Evolutionary conservation across 1,140 invertebrate species (phyloP), one percentile per base, ranked within the genome.

Genomic region (Drosophila equinoxialis): DNA sequence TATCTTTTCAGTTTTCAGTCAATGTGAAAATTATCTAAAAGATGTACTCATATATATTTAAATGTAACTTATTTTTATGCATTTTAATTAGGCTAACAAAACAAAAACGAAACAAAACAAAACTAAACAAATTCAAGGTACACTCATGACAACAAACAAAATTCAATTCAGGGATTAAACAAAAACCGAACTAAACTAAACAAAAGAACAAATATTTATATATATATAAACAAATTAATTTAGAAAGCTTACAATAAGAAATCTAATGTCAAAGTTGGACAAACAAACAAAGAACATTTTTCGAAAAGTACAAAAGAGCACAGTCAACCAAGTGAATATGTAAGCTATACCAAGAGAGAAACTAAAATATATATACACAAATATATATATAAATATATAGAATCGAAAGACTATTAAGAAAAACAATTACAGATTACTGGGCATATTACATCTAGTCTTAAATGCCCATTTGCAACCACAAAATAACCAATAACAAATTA

Each of bases 91-190:
- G 85, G 84, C 77, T 89, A 90, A 81, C 76, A 75, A 69, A 74
- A 78, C 11, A 37, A 30, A 59, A 39, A 39, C n/a, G n/a, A 39
- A 1, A 1, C 59, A 59, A 20, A 51, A 51, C 0, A 48, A 66
- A 59, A 80, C 68, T 39, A 67, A 87, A 87, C 66, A 71, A 84
- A 80, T 70, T 74, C 62, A 78, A 81, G 17, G 62, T 70, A 64
- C 73, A 79, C 70, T 75, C 84, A 89, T 69, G 71, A 84, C 67
- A 59, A 90, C 69, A 86, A 89, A 81, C 90, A 91, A 91, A 91
- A 91, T 90, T 89, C 54, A 61, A 87, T 91, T 91, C 90, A 91
- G 90, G 90, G 90, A 91, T 91, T 89, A 84, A 69, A 77, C 54
- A 59, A 48, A 61, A 39, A 62, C 3, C 37, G 62, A 67, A 80